Evolutionary conservation across 2,888 invertebrate species (phyloP).

Genomic region (Zhengitettix transpicula): DNA sequence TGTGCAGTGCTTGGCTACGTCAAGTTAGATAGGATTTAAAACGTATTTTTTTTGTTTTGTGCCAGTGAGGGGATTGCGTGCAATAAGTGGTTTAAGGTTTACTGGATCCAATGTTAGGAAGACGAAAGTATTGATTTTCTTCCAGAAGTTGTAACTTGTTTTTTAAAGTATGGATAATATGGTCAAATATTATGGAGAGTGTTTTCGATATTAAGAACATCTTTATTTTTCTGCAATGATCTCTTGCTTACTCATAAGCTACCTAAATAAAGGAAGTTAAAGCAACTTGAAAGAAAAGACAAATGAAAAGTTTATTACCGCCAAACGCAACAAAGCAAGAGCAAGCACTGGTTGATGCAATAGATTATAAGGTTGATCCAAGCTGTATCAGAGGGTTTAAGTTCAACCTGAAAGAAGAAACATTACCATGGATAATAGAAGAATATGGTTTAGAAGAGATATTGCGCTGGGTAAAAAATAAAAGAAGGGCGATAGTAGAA

Average conservation of each 20-base stretch:
- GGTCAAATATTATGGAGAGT: not conserved
- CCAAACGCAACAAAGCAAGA: not conserved
- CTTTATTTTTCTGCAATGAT: not conserved
- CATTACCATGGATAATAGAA: not conserved
- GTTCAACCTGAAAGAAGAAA: not conserved
- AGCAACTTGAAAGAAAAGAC: not conserved
- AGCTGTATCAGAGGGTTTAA: not conserved
- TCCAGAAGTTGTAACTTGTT: not conserved
- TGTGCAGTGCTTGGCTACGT: no score
- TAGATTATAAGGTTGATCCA: not conserved
- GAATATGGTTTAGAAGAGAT: not conserved
- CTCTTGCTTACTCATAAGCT: not conserved
- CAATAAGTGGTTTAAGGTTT: not conserved
- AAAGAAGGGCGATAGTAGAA: not conserved
- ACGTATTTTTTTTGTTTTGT: no score
- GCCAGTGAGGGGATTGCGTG: no score
- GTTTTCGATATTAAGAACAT: not conserved
- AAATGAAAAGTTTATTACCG: not conserved
- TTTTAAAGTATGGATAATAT: not conserved
- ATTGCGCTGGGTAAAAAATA: not conserved
- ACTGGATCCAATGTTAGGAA: not conserved
- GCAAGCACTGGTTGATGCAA: not conserved
- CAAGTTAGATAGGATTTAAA: no score
- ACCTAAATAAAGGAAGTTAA: not conserved
- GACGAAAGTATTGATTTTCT: not conserved